phyloP scores from a whole-genome alignment of 1,140 invertebrate genomes.

The Matsumurasca onukii region DNA sequence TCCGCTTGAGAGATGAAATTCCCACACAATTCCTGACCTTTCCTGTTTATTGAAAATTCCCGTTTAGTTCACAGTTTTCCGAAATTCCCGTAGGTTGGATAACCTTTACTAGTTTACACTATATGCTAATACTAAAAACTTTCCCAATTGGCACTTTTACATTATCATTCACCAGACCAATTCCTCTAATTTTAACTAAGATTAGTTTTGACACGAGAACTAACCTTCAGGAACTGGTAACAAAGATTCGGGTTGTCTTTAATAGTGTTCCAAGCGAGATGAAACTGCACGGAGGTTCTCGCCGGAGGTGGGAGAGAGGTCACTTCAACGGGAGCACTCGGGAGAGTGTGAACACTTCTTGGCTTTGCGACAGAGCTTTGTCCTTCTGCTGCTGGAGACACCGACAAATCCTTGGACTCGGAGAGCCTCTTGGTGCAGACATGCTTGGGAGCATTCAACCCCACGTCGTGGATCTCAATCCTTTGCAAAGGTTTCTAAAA shows the following conservation, averaged over 20 bases:
- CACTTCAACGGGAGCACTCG: constrained; percentile 41
- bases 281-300: constrained; percentile 58
- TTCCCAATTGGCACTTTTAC: neutral
- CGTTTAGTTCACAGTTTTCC: neutral
- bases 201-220: neutral
- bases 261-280: constrained; percentile 54
- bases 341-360: constrained; percentile 31
- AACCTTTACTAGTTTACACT: neutral
- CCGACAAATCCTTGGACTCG: constrained; percentile 36
- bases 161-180: neutral
- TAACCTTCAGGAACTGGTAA: constrained; percentile 51
- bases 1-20: too few species aligned
- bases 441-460: constrained; percentile 40
- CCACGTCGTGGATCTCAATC: constrained; percentile 46
- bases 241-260: constrained; percentile 43
- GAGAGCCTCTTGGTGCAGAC: constrained; percentile 34
- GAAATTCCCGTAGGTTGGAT: neutral
- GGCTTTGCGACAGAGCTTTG: constrained; percentile 37
- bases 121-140: neutral
- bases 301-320: constrained; percentile 52
- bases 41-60: neutral
- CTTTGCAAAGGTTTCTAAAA: constrained; percentile 45
- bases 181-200: neutral
- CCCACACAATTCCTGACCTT: too few species aligned
- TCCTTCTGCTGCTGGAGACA: constrained; percentile 35